A percentile compares a stretch with the other conserved stretches of the same genome.
These are phyloP conservation scores for Synaphobranchus kaupii DNA, from an alignment of 2,797 vertebrate genomes.

Conservation along the genomic window DNA sequence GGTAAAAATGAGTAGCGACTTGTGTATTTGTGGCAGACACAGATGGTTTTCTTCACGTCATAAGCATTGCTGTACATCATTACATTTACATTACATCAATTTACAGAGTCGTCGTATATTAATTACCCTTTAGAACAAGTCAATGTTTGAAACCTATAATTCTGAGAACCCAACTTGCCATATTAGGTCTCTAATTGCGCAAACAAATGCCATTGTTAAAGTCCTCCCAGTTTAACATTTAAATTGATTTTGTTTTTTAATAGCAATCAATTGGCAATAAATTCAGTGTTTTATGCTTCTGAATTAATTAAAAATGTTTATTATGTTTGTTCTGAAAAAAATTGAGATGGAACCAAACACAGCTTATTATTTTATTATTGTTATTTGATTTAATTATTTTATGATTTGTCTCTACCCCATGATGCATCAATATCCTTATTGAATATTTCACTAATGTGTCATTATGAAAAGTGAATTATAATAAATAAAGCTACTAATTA, in stretches of 20 bases:
- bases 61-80: too few relatives aligned
- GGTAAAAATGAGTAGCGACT: too few relatives aligned
- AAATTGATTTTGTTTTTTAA: neutral
- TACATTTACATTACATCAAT: too few relatives aligned
- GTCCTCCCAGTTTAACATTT: too few relatives aligned
- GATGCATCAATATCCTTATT: neutral
- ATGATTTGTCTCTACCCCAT: neutral
- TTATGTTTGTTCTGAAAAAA: neutral
- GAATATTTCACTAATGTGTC: neutral
- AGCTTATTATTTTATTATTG: too few relatives aligned
- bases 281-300: too few relatives aligned
- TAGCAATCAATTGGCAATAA: neutral
- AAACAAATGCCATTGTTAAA: neutral
- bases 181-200: neutral
- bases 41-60: too few relatives aligned
- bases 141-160: neutral
- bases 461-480: neutral
- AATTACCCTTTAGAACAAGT: neutral
- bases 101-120: neutral
- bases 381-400: too few relatives aligned
- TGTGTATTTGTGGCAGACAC: too few relatives aligned
- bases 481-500: neutral
- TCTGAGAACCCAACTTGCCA: neutral
- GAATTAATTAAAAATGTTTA: neutral
- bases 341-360: neutral